Base-by-base conservation (phyloP, 1,140 invertebrate species). In the Drosophila ohnishii region DNA sequence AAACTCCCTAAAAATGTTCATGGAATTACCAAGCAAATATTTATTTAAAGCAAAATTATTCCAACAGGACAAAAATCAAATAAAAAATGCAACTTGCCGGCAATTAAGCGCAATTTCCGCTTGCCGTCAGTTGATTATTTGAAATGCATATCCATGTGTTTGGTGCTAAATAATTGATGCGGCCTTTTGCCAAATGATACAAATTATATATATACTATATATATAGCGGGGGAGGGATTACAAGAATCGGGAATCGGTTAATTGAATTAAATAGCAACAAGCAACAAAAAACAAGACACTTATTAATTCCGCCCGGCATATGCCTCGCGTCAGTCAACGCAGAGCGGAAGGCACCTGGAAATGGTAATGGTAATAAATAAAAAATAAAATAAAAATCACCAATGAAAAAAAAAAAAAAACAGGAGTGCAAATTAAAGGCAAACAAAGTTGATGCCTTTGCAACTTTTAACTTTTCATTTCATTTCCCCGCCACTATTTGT, bases 101-200 rank as follows among this genome's bases (percentile, higher is more conserved):
- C 80, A 75, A 83, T 83, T 84, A 83, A 84, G 80, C 76, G 61
- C 75, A 60, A 84, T 83, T 83, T 83, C 80, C 80, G 81, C 32
- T 62, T 22, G 25, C 75, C 75, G 73, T 71, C 75, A 65, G 58
- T 45, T 58, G 59, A 56, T 78, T 77, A 71, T 78, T 78, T 78
- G 58, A 78, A 64, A 71, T 64, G 58, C 74, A 71, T 51, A 62
- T 70, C 42, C 32, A 77, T 67, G 16, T 62, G 58, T 34, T 10
- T 14, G 30, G 35, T 42, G 19, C 22, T 59, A 22, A 58, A 35
- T 74, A 56, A 37, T 50, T 73, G 35, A 56, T 56, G 69, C 34
- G 35, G 16, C 30, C 25, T 35, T 58, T 67, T 42, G 55, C 40
- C 42, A 72, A 60, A 66, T 61, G 56, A 39, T 56, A 60, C 47